Evolutionary conservation across 2,797 vertebrate species (phyloP), one percentile per base, ranked within the genome.

Genomic region (Tadarida brasiliensis): DNA sequence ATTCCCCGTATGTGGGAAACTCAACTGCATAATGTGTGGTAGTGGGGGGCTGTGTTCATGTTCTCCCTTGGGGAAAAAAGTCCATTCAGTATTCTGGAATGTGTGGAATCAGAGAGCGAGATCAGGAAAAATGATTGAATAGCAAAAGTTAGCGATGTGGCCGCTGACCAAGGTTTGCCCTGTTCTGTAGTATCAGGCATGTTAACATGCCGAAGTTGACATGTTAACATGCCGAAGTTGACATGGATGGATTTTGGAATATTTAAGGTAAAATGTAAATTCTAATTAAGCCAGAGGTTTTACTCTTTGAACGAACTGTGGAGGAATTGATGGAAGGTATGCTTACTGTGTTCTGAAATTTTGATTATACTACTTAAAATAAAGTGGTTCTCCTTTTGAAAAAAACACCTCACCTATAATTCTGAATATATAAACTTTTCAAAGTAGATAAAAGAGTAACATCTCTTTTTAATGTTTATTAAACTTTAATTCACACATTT

Each of bases 51-150:
- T 70, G 68, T 20, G 1, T 70, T 70, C 10, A 1, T 24, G 68
- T 11, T 39, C 68, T 24, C 20, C 20, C 33, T 20, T 70, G 11
- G 8, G 24, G 24, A 10, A 26, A 24, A 59, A 24, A 61, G 19
- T 9, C 17, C 65, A 39, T 99, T 57, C 99, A 99, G 96, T 98
- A 98, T 98, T 97, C 98, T 30, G 99, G 99, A 49, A 94, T 98
- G 87, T 96, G 98, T 15, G 99, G 99, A 68, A 95, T 99, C 96
- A 98, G 98, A 93, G 94, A 98, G 49, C 96, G 95, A 33, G 98
- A 99, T 96, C 97, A 98, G 97, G 88, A 98, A 86, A 85, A 96
- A 49, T 99, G 98, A 98, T 44, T 98, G 87, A 97, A 91, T 71
- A 97, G 82, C 95, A 98, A 98, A 96, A 98, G 98, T 67, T 98